Percentiles rank a stretch among this genome's conserved stretches.
phyloP scores from a whole-genome alignment of 1,140 invertebrate genomes.

The Diprion similis region DNA sequence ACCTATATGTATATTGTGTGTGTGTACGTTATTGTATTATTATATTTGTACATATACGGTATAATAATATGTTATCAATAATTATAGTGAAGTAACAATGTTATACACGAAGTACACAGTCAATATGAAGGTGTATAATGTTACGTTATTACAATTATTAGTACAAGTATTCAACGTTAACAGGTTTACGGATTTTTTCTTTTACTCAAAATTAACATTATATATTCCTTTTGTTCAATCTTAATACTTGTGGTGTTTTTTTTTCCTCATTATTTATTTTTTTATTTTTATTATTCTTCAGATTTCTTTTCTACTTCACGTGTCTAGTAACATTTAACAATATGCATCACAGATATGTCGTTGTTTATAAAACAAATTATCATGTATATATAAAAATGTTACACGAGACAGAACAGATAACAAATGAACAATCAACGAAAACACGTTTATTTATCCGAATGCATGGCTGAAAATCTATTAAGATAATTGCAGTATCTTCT shows the following conservation, averaged over 20 bases:
- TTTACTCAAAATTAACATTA: constrained; percentile 5
- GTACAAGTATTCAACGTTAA: background rate
- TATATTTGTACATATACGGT: background rate
- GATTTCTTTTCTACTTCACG: background rate
- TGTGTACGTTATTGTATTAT: too few relatives aligned
- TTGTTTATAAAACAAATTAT: constrained; percentile 36
- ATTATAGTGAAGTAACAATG: background rate
- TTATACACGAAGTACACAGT: background rate
- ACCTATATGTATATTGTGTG: too few relatives aligned
- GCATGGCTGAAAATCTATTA: too few relatives aligned
- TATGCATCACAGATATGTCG: constrained; percentile 51
- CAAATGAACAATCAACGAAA: background rate
- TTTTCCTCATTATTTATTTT: background rate
- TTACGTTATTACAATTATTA: background rate
- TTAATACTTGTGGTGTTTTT: too few relatives aligned
- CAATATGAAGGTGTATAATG: background rate
- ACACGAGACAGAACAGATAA: constrained; percentile 1
- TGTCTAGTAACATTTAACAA: constrained; percentile 29
- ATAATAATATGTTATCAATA: background rate
- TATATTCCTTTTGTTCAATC: background rate
- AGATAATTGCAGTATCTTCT: too few relatives aligned
- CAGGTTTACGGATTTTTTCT: background rate
- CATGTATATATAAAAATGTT: constrained; percentile 22
- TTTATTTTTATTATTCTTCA: background rate
- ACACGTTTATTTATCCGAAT: background rate